phyloP scores from a whole-genome alignment of 2,797 vertebrate species.

The Potorous gilbertii region DNA sequence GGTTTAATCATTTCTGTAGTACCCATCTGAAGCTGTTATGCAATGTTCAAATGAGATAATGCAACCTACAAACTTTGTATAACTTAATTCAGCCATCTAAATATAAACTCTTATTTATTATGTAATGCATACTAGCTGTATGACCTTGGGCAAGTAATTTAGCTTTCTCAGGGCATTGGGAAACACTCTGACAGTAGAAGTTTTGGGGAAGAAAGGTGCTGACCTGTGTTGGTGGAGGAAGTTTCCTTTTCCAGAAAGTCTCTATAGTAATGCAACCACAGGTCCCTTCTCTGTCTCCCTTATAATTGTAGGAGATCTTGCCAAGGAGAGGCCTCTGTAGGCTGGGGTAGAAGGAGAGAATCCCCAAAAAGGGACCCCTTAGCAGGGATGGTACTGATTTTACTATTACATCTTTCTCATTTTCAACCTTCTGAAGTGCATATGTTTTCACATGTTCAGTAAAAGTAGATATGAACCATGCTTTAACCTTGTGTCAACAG shows the following conservation, averaged over 20 bases:
- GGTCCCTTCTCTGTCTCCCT: not conserved
- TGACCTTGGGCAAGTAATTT: not conserved
- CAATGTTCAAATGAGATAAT: not conserved
- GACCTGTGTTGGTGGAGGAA: not conserved
- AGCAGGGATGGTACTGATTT: not conserved
- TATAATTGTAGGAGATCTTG: not conserved
- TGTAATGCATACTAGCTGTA: not conserved
- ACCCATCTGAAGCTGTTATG: not conserved
- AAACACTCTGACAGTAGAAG: not conserved
- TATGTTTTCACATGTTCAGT: slow-evolving; percentile 43
- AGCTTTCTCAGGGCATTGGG: not conserved
- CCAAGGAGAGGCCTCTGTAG: not conserved
- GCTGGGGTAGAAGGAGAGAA: not conserved
- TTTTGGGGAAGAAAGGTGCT: not conserved
- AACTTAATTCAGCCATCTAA: not conserved
- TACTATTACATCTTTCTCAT: not conserved
- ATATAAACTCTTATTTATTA: not conserved
- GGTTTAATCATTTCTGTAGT: not conserved
- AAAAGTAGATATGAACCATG: slow-evolving; percentile 50
- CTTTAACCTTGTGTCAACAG: slow-evolving; percentile 34
- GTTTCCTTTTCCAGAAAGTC: not conserved
- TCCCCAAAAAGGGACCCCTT: not conserved
- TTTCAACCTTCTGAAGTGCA: slow-evolving; percentile 49
- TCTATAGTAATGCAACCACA: not conserved
- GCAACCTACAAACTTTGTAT: not conserved